A percentile compares a stretch with the other conserved stretches of the same genome.
phyloP scores from a whole-genome alignment of 2,797 vertebrate species.

The Chiloscyllium punctatum region DNA sequence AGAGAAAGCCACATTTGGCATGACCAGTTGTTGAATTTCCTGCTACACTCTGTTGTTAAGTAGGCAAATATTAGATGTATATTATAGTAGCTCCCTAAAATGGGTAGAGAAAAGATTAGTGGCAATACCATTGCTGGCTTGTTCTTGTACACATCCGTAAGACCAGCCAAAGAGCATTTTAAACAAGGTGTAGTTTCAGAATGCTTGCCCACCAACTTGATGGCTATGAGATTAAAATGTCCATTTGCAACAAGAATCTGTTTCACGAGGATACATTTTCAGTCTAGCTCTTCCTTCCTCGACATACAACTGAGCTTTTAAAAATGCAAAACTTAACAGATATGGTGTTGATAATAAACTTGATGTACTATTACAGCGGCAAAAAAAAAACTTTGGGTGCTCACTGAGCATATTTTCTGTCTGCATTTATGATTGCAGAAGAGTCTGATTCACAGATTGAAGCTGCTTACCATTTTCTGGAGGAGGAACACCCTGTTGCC shows the following conservation, averaged over 20 bases:
- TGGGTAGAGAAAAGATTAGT: not conserved
- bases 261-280: not conserved
- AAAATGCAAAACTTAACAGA: not conserved
- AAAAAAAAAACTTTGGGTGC: not conserved
- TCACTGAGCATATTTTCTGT: slow-evolving; percentile 8
- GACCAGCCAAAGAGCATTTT: not conserved
- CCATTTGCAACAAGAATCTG: not conserved
- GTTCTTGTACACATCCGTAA: not conserved
- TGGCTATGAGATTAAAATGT: not conserved
- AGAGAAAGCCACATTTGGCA: not conserved
- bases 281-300: not conserved
- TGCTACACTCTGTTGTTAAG: not conserved
- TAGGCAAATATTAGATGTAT: not conserved
- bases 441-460: slow-evolving; percentile 72
- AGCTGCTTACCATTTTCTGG: slow-evolving; percentile 69
- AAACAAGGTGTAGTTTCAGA: not conserved
- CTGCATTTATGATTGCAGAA: slow-evolving; percentile 58
- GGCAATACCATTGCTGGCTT: not conserved
- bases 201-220: not conserved
- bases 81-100: not conserved
- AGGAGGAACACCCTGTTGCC: slow-evolving; percentile 66
- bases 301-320: not conserved
- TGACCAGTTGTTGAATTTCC: not conserved
- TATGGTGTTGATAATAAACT: not conserved
- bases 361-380: not conserved